Percentiles rank a stretch among this genome's conserved stretches.
These are phyloP conservation scores for Odontamblyopus lacepedii DNA, from an alignment of 2,797 vertebrate genomes.

Conservation along the genomic window DNA sequence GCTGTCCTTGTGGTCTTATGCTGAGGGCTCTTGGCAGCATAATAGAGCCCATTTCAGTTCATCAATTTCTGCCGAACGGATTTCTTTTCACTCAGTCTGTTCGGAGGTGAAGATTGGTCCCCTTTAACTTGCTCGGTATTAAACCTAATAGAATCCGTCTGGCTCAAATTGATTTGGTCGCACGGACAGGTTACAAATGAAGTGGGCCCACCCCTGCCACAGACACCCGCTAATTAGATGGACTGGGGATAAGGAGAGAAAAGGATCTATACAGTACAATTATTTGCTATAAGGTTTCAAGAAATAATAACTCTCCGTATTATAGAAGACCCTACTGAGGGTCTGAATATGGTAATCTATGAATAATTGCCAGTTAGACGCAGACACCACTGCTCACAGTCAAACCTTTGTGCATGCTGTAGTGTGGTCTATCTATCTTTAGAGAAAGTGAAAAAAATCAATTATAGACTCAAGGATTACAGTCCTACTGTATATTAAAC, in stretches of 20 bases:
- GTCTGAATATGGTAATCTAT: not conserved
- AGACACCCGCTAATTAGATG: conserved; percentile 14
- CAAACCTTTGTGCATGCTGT: no score
- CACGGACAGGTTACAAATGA: conserved; percentile 65
- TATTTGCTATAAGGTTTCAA: not conserved
- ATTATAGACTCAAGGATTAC: not conserved
- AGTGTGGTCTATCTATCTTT: not conserved
- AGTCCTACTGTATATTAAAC: no score
- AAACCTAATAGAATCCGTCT: conserved; percentile 72
- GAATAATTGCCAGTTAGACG: not conserved
- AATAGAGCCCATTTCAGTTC: conserved; percentile 61
- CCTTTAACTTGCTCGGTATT: conserved; percentile 67
- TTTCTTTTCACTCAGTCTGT: conserved; percentile 50
- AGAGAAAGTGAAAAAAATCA: not conserved
- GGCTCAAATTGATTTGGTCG: conserved; percentile 64
- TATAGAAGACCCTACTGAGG: not conserved
- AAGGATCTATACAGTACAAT: conserved; percentile 33
- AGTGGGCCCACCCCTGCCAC: conserved; percentile 20
- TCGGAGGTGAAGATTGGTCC: conserved; percentile 55
- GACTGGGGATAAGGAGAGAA: conserved; percentile 8
- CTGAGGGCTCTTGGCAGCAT: conserved; percentile 53
- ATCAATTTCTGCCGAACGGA: conserved; percentile 48
- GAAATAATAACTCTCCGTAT: not conserved
- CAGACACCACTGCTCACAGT: no score
- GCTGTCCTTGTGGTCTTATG: conserved; percentile 61